These are phyloP conservation scores for Drosophila mettleri DNA, from an alignment of 2,888 invertebrate species.

Conservation along the genomic window DNA sequence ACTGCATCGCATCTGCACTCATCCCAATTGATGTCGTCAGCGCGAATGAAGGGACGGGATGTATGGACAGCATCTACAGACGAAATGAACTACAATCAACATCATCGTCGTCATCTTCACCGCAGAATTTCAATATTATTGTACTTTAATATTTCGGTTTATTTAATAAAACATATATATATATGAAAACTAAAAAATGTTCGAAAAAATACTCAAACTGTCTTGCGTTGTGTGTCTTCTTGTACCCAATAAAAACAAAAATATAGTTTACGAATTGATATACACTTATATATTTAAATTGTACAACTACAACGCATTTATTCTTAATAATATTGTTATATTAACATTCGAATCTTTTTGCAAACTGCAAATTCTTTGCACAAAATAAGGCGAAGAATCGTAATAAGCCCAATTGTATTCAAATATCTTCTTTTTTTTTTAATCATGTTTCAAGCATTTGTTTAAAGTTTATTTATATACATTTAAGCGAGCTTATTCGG, in stretches of 20 bases:
- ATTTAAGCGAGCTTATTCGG: conserved; percentile 57
- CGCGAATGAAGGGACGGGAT: conserved; percentile 42
- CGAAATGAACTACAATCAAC: conserved; percentile 29
- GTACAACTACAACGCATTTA: conserved; percentile 69
- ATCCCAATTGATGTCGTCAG: conserved; percentile 30
- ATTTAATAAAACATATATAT: conserved; percentile 84
- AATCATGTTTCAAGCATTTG: conserved; percentile 53
- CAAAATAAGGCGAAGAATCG: conserved; percentile 57
- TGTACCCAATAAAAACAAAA: conserved; percentile 60
- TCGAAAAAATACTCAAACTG: conserved; percentile 68
- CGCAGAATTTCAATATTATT: conserved; percentile 83
- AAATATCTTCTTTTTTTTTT: conserved; percentile 61
- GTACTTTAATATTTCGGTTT: conserved; percentile 84
- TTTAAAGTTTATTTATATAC: conserved; percentile 62
- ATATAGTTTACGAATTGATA: conserved; percentile 63
- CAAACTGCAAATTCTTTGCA: conserved; percentile 54
- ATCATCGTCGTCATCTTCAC: conserved; percentile 51
- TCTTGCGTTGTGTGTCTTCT: conserved; percentile 81
- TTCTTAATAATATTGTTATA: conserved; percentile 72
- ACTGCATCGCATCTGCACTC: conserved; percentile 20
- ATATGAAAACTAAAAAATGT: conserved; percentile 77
- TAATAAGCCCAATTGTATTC: conserved; percentile 65
- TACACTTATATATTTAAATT: conserved; percentile 61
- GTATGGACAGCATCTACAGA: conserved; percentile 36
- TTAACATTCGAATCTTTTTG: conserved; percentile 53